These are phyloP conservation scores for Alcedo atthis DNA, from an alignment of 2,797 vertebrate species.

Conservation along the genomic window DNA sequence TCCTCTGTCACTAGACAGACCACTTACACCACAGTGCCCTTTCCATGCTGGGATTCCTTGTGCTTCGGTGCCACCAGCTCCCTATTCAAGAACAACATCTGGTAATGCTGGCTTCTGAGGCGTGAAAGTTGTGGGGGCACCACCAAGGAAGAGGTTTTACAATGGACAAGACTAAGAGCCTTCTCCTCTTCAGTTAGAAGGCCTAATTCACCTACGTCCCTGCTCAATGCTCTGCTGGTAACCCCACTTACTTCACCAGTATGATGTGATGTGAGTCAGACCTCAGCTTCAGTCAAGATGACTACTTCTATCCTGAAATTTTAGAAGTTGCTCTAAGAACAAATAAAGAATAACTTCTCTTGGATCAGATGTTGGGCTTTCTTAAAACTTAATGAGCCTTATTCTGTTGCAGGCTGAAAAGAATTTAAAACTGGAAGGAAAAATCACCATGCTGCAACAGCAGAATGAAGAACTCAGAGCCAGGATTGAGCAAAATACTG, in stretches of 20 bases:
- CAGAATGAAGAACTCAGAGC: slow-evolving; percentile 95
- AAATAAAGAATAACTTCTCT: not conserved
- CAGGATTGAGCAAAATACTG: slow-evolving; percentile 91
- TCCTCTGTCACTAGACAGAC: not conserved
- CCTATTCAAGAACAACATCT: accelerated
- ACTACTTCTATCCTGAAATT: not conserved
- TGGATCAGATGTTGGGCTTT: not conserved
- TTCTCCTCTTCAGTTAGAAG: not conserved
- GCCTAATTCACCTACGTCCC: not conserved
- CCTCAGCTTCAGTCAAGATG: not conserved
- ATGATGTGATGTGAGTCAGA: not conserved
- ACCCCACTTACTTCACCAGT: not conserved
- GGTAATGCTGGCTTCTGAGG: accelerated
- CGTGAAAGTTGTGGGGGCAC: not conserved
- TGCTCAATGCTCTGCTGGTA: not conserved
- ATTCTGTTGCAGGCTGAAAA: slow-evolving; percentile 86
- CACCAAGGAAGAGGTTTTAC: not conserved
- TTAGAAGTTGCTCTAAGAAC: not conserved
- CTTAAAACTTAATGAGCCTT: slow-evolving; percentile 61
- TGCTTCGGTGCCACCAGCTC: not conserved
- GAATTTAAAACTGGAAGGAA: slow-evolving; percentile 93
- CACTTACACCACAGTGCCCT: not conserved
- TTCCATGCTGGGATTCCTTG: not conserved
- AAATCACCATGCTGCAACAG: slow-evolving; percentile 92
- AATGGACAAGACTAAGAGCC: not conserved